phyloP scores from a whole-genome alignment of 2,888 invertebrate species.

The Zaprionus obscuricornis region DNA sequence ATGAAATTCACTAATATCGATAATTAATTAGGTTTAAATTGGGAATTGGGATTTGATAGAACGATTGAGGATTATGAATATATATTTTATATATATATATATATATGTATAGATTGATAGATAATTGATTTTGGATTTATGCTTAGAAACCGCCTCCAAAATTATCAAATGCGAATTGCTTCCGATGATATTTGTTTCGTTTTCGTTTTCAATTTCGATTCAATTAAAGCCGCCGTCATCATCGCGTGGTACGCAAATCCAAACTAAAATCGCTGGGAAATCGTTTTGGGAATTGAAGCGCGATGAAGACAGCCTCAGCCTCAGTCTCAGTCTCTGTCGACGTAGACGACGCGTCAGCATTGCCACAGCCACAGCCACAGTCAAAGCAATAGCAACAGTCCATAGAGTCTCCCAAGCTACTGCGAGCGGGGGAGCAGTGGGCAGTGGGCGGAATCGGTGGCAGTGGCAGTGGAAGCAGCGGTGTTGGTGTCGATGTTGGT shows the following conservation, averaged over 20 bases:
- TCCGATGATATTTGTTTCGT: conserved; percentile 43
- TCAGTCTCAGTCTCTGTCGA: conserved; percentile 37
- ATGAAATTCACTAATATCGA: conserved; percentile 16
- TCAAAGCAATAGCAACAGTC: conserved; percentile 21
- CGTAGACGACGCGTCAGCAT: no score
- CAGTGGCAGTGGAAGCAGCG: conserved; percentile 6
- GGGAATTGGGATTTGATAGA: no score
- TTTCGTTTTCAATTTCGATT: conserved; percentile 39
- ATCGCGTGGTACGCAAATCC: conserved; percentile 82
- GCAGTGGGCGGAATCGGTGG: conserved; percentile 5
- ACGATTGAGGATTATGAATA: no score
- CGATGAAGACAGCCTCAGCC: conserved; percentile 67
- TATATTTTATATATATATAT: no score
- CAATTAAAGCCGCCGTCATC: conserved; percentile 81
- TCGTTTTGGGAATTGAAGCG: conserved; percentile 79
- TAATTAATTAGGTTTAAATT: no score
- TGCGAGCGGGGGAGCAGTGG: conserved; percentile 22
- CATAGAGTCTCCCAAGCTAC: conserved; percentile 33
- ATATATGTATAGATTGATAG: no score
- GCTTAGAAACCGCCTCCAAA: conserved; percentile 46
- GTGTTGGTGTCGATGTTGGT: conserved; percentile 13
- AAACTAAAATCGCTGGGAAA: conserved; percentile 82
- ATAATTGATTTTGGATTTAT: no score
- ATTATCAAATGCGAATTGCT: conserved; percentile 22
- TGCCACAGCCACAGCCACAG: conserved; percentile 17